Evolutionary conservation across 2,113 vertebrate genomes (phyloP), one percentile per base, ranked within the genome.

Genomic region (Myrmecophaga tridactyla): DNA sequence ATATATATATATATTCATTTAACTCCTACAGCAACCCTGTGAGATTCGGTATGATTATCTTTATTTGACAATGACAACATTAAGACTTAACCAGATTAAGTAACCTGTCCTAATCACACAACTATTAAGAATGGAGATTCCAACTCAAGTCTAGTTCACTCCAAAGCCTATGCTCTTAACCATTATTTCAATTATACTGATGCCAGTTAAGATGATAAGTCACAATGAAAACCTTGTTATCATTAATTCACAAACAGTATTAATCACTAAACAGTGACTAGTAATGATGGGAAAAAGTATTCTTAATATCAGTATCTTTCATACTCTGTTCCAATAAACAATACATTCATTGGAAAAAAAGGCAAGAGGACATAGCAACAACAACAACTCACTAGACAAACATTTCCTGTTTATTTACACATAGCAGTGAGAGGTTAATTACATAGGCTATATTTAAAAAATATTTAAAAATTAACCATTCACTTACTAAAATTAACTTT

Each of bases 211-310:
- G 27, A 78, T 39, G 34, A 73, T 56, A 92, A 83, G 86, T 82
- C 36, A 85, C 39, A 95, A 87, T 29, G 56, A 90, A 92, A 94
- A 34, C 29, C 51, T 72, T 95, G n/a, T n/a, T 86, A 88, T 89
- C 29, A 91, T 56, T 90, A 90, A 96, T 39, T 94, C 7, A 67
- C 48, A 91, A 91, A 69, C 4, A 82, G 31, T 23, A 86, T 3
- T 58, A 63, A 96, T 75, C 25, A 77, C 48, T 93, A 69, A 94
- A 86, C 15, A 84, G 17, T 62, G 46, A 89, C 77, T 62, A 92
- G 36, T 0, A 48, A 9, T 70, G 15, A 20, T 72, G 12, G 20
- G 41, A 60, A 94, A 94, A 65, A 36, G 53, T 65, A 84, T 1
- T 88, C 39, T 53, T 73, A 90, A 58, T 65, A 69, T 39, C 17